These are phyloP conservation scores for Drosophila meridionalis DNA, from an alignment of 2,888 invertebrate species.

Conservation along the genomic window DNA sequence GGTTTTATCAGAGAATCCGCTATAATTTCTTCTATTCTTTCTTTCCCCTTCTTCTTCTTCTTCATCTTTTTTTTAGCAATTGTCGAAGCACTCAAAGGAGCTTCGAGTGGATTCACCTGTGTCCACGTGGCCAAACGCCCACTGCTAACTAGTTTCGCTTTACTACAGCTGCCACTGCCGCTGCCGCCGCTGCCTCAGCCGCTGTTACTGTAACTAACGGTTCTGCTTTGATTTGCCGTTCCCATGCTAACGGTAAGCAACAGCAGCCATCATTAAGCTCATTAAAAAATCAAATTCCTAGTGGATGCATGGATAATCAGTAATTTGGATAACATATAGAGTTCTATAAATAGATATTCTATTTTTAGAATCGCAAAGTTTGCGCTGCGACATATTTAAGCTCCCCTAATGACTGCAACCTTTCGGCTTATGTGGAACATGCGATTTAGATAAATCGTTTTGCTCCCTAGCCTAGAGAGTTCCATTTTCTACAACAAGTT, in stretches of 20 bases:
- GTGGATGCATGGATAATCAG: not conserved
- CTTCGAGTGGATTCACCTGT: constrained; percentile 24
- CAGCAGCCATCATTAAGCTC: not conserved
- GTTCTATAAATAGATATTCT: not conserved
- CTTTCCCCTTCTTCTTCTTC: not conserved
- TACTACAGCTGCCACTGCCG: not conserved
- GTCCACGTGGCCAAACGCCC: constrained; percentile 6
- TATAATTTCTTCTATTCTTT: constrained; percentile 2
- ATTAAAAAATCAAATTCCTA: not conserved
- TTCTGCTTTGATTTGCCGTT: not conserved
- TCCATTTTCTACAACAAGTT: too few relatives aligned
- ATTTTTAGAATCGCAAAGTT: not conserved
- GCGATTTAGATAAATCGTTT: too few relatives aligned
- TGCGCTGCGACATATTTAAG: not conserved
- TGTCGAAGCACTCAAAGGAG: constrained; percentile 25
- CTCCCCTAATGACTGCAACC: not conserved
- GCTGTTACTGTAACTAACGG: constrained; percentile 6
- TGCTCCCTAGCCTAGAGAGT: too few relatives aligned
- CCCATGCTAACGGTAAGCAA: not conserved
- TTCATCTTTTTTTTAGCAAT: not conserved
- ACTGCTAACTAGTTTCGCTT: constrained; percentile 3
- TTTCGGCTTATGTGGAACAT: not conserved
- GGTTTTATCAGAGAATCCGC: constrained; percentile 20
- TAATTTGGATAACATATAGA: not conserved
- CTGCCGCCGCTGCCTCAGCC: not conserved